Percentiles rank a stretch among this genome's conserved stretches.
These are phyloP conservation scores for Cabera pusaria DNA, from an alignment of 2,888 invertebrate genomes.

Conservation along the genomic window DNA sequence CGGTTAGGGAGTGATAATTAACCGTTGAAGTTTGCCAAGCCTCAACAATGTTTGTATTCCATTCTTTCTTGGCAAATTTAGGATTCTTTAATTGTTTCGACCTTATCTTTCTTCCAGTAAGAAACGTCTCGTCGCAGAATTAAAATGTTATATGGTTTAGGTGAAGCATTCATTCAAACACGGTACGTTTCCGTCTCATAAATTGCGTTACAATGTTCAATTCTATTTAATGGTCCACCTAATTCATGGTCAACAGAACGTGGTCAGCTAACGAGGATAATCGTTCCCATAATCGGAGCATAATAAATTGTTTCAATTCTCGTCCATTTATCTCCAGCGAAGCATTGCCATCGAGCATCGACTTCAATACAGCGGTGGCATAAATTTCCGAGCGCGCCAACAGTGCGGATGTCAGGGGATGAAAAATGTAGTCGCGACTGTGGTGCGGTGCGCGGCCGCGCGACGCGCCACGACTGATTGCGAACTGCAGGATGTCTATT, in stretches of 20 bases:
- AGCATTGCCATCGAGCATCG: conserved; percentile 31
- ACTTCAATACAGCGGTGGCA: conserved; percentile 40
- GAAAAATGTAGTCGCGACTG: conserved; percentile 58
- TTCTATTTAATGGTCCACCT: background rate
- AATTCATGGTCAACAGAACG: conserved; percentile 4
- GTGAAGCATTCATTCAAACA: too few species aligned
- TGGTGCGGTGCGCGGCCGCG: conserved; percentile 17
- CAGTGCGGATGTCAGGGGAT: conserved; percentile 57
- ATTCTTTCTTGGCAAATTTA: background rate
- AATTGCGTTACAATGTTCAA: background rate
- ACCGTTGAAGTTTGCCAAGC: conserved; percentile 23
- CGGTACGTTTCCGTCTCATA: too few species aligned
- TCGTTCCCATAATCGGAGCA: conserved; percentile 20
- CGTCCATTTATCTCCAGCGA: conserved; percentile 25
- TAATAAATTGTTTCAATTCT: conserved; percentile 30
- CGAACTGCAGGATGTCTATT: conserved; percentile 31
- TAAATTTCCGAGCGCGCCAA: conserved; percentile 52
- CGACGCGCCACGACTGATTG: conserved; percentile 61
- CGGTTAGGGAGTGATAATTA: conserved; percentile 38
- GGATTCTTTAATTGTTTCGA: too few species aligned
- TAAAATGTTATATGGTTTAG: too few species aligned
- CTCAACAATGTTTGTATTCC: conserved; percentile 1
- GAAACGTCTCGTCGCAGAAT: too few species aligned
- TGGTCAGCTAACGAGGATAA: conserved; percentile 13
- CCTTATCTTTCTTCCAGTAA: too few species aligned